Evolutionary conservation across 2,113 vertebrate genomes (phyloP), one percentile per base, ranked within the genome.

Genomic region (Oreocharis arfaki): DNA sequence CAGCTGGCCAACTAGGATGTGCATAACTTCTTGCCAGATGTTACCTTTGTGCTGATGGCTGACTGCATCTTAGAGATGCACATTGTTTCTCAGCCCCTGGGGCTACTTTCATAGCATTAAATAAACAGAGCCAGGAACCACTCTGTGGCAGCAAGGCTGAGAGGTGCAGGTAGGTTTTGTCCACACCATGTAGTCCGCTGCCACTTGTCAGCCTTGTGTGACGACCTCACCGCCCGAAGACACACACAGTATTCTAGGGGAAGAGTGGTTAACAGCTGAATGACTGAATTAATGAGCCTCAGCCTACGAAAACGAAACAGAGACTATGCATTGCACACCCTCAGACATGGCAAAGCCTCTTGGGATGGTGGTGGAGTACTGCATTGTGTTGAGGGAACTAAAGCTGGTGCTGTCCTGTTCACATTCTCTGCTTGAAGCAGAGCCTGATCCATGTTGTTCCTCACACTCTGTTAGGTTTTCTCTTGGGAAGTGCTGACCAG

Each of bases 11-110:
- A 96, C 95, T 95, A 96, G 87, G 47, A 89, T 41, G 65, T 94
- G 84, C 60, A 41, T 81, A 95, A 84, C 96, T 95, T 93, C 80
- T 93, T 87, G 80, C 91, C 96, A 97, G 96, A 97, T 95, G 96
- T 95, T 97, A 96, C 93, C 94, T 95, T 90, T 70, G 77, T 70
- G 65, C 39, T 96, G 93, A 87, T 91, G 95, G 89, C 94, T 97
- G 94, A 95, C 80, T 95, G 95, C 95, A 78, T 95, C 94, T 96
- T 93, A 92, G 94, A 95, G 91, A 95, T 74, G 84, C 86, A 95
- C 96, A 81, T 63, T 92, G 89, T 95, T 92, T 94, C 86, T 96
- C 89, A 95, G 53, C 84, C 94, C 95, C 89, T 78, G 86, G 73
- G 91, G 93, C 84, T 89, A 52, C 86, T 90, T 90, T 67, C 16